Evolutionary conservation across 2,888 invertebrate genomes (phyloP), one percentile per base, ranked within the genome.

Genomic region (Isoperla grammatica): DNA sequence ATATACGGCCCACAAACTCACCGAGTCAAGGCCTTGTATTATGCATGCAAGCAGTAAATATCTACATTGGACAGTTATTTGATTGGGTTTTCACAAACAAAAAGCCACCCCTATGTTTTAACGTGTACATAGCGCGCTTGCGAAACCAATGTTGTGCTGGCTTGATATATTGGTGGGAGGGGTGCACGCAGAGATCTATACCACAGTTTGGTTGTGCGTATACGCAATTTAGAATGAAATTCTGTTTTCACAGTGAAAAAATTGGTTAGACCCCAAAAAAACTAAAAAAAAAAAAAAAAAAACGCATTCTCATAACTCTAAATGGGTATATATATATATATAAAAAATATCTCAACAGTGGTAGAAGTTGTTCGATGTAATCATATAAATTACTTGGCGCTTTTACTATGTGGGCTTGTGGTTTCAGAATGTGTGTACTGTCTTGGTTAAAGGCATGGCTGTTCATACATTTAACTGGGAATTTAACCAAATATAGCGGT

Each of bases 81-180:
- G 61, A 61, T 61, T 61, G 58, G 61, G 58, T 58, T 61, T 61
- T 58, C 54, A 53, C 57, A 54, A 61, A 61, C 61, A 61, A 61
- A 57, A 57, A 48, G 54, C 54, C 35, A 29, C 12, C 39, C 49
- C 6, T 48, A 48, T 48, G 15, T 50, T n/a, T 23, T 29, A 29
- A 29, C 29, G 29, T 29, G 29, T 29, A 29, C 49, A 50, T 4
- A 2, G 12, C 5, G n/a, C 13, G 49, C 15, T 50, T n/a, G 49
- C 35, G 49, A 13, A 23, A 45, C 45, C 19, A 29, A 23, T 15
- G 29, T 49, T 15, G 19, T 53, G 53, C 15, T 19, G 35, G 37
- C 29, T 53, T 53, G 53, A 53, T 53, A 53, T 53, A 53, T 53
- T 53, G 37, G 39, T 19, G 19, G 37, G 53, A 13, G 53, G 39